Evolutionary conservation across 2,113 vertebrate genomes (phyloP).

Genomic region (Corynorhinus townsendii): DNA sequence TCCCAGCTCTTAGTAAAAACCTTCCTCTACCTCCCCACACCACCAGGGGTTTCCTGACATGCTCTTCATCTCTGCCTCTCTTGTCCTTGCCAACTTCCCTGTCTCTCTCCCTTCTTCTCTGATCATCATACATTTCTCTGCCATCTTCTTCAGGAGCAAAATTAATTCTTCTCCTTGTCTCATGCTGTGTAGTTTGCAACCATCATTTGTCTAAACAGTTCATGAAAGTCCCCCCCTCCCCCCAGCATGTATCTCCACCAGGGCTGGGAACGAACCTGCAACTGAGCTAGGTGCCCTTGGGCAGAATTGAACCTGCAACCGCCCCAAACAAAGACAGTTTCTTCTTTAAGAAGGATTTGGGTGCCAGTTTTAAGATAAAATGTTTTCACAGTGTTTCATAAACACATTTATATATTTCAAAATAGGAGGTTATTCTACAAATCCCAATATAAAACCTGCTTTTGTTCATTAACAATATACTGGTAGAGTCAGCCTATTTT

Average conservation of each 20-base stretch:
- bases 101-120: neutral
- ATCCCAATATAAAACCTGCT: neutral
- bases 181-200: neutral
- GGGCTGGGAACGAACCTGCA: too few species aligned
- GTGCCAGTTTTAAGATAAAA: constrained; percentile 37
- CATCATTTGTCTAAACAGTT: neutral
- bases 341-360: constrained; percentile 1
- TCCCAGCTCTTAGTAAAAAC: too few species aligned
- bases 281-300: too few species aligned
- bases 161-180: neutral
- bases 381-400: constrained; percentile 39
- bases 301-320: too few species aligned
- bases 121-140: neutral
- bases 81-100: neutral
- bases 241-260: too few species aligned
- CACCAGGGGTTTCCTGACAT: neutral
- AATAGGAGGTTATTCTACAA: neutral
- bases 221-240: neutral
- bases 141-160: neutral
- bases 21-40: fast-evolving
- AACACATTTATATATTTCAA: constrained; percentile 1
- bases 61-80: neutral
- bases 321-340: neutral
- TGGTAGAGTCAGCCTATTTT: too few species aligned
- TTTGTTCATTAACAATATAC: constrained; percentile 3